phyloP scores from a whole-genome alignment of 2,797 vertebrate species.

The Tadarida brasiliensis region DNA sequence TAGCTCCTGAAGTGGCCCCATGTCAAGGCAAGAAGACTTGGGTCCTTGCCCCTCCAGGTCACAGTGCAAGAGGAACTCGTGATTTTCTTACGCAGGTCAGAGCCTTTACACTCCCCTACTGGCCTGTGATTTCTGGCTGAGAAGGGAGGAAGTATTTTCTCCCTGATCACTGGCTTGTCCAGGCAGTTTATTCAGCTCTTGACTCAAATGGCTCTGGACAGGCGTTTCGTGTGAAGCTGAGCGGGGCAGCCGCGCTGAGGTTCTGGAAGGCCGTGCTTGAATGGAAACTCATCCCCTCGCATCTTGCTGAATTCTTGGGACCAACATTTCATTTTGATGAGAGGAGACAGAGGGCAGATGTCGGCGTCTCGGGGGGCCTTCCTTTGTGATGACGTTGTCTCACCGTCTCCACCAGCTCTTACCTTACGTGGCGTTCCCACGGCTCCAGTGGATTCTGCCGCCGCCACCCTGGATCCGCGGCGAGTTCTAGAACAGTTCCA shows the following conservation, averaged over 20 bases:
- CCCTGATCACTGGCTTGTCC: slow-evolving; percentile 63
- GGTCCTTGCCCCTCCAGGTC: slow-evolving; percentile 5
- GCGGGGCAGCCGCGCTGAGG: slow-evolving; percentile 45
- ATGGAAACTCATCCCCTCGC: neutral
- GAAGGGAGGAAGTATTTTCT: slow-evolving; percentile 59
- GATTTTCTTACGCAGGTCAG: neutral
- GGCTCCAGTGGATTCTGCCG: neutral
- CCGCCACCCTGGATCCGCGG: neutral
- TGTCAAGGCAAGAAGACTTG: slow-evolving; percentile 29
- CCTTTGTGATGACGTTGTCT: neutral
- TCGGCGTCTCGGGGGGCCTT: neutral
- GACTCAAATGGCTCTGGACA: slow-evolving; percentile 61
- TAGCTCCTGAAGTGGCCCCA: slow-evolving; percentile 31
- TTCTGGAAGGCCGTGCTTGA: slow-evolving; percentile 44
- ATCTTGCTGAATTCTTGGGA: neutral
- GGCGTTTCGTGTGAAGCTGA: slow-evolving; percentile 73
- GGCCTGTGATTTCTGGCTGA: slow-evolving; percentile 5
- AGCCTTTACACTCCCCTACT: slow-evolving; percentile 8
- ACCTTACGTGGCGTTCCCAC: neutral
- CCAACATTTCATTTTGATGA: slow-evolving; percentile 39
- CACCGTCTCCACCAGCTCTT: neutral
- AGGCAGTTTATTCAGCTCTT: slow-evolving; percentile 54
- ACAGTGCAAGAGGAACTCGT: slow-evolving; percentile 12
- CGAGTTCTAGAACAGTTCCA: neutral
- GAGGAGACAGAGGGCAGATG: slow-evolving; percentile 16